phyloP scores from a whole-genome alignment of 2,113 vertebrate species.

The Pavo muticus region DNA sequence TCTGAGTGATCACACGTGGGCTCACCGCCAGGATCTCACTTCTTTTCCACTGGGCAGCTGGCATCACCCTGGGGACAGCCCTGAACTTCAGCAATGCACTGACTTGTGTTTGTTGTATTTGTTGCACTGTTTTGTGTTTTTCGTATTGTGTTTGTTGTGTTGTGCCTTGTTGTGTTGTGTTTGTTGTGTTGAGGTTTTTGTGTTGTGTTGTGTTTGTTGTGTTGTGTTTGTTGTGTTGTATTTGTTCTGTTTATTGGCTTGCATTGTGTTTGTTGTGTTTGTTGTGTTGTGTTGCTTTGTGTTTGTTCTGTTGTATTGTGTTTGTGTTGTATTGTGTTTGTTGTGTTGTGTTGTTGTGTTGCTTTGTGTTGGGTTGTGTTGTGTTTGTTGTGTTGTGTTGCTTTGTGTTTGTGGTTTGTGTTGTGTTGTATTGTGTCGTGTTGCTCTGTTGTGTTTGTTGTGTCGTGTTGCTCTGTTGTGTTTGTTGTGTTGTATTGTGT shows the following conservation, averaged over 20 bases:
- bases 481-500: not conserved
- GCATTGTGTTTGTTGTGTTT: too few species aligned
- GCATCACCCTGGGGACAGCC: not conserved
- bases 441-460: too few species aligned
- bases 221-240: not conserved
- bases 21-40: not conserved
- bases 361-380: not conserved
- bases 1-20: rapidly evolving
- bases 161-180: not conserved
- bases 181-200: not conserved
- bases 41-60: not conserved
- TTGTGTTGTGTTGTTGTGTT: too few species aligned
- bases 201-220: not conserved
- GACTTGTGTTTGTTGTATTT: not conserved
- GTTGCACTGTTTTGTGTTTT: not conserved
- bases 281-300: too few species aligned
- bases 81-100: not conserved
- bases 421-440: too few species aligned
- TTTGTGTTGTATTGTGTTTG: too few species aligned
- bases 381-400: not conserved
- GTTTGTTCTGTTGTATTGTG: too few species aligned
- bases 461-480: not conserved
- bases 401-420: too few species aligned
- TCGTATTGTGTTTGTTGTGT: not conserved
- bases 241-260: too few species aligned